Evolutionary conservation across 2,797 vertebrate species (phyloP), one percentile per base, ranked within the genome.

Genomic region (Carduelis carduelis): DNA sequence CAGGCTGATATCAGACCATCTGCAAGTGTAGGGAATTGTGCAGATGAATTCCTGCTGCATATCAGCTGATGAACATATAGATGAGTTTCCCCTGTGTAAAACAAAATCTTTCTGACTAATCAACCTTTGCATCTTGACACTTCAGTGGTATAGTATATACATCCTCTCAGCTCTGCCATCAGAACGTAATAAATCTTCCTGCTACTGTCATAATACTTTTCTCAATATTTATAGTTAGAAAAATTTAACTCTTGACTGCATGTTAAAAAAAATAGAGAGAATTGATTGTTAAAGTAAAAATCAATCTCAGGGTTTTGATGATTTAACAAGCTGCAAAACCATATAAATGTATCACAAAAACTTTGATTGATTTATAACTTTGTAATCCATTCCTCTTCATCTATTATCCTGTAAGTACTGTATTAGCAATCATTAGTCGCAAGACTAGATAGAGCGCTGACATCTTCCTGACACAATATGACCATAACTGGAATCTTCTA

Each of bases 311-410:
- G 89, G 76, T 87, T 97, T 97, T 95, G 95, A 97, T 97, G 92
- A 97, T 97, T 97, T 98, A 98, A 98, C 96, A 97, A 97, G 96
- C 93, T 56, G 55, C 96, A 97, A 97, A 98, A 97, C 94, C 96
- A 96, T 69, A 94, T 84, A 95, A 97, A 96, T 93, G 94, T 97
- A 97, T 96, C 96, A 97, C 96, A 97, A 96, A 97, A 98, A 92
- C 91, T 92, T 93, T 97, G 97, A 98, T 98, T 97, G 97, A 98
- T 98, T 98, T 97, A 97, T 97, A 97, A 96, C 92, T 98, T 97
- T 35, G 87, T 95, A 96, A 97, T 96, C 91, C 95, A 97, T 97
- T 93, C 95, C 91, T 98, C 91, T 93, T 96, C 96, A 96, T 98
- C 96, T 96, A 96, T 98, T 98, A 97, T 97, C 95, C 95, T 96